phyloP scores from a whole-genome alignment of 35 echinoderm and acorn worm genomes.

The Strongylocentrotus purpuratus region DNA sequence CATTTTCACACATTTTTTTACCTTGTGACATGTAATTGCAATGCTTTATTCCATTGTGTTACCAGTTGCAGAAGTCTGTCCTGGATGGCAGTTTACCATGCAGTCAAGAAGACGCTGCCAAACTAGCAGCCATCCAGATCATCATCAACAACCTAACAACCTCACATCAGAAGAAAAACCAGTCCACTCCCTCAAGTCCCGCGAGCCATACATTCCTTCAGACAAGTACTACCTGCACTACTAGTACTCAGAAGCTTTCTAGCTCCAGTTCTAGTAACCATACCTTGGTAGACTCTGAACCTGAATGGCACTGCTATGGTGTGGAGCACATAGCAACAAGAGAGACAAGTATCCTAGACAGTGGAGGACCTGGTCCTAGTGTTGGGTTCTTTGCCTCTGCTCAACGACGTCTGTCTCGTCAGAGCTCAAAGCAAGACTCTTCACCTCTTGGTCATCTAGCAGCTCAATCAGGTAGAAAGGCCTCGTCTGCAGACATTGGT shows the following conservation, averaged over 20 bases:
- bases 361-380: conserved; percentile 2
- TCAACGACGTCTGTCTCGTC: conserved; percentile 9
- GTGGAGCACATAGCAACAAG: conserved; percentile 17
- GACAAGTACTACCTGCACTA: conserved; percentile 14
- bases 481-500: neutral
- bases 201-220: neutral
- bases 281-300: conserved; percentile 32
- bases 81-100: conserved; percentile 61
- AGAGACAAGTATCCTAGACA: conserved; percentile 40
- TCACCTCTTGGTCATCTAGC: neutral
- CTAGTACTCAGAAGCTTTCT: conserved; percentile 50
- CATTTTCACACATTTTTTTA: neutral
- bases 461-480: neutral
- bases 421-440: conserved; percentile 37
- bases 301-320: conserved; percentile 34
- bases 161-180: conserved; percentile 8
- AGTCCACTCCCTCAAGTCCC: neutral
- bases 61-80: conserved; percentile 54
- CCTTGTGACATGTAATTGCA: neutral
- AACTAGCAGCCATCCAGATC: conserved; percentile 66
- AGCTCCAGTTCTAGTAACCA: conserved; percentile 43
- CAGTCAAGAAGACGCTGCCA: conserved; percentile 64
- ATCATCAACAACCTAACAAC: conserved; percentile 48
- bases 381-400: conserved; percentile 31
- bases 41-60: conserved; percentile 7